Evolutionary conservation across 2,797 vertebrate species (phyloP).

Genomic region (Phylloscopus collybita): DNA sequence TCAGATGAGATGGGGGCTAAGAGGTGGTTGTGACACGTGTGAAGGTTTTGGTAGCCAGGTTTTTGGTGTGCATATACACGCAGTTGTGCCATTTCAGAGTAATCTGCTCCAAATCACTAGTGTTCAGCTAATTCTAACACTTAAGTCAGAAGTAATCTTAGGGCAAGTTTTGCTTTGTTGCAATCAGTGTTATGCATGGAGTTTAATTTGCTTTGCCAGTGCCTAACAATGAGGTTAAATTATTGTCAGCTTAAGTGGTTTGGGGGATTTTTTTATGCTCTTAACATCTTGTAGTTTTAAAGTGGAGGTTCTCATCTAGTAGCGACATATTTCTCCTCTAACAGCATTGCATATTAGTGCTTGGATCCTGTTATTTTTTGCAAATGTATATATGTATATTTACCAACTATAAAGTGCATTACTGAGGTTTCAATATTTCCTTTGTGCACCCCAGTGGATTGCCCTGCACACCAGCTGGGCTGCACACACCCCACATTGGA

Average conservation of each 20-base stretch:
- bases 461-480: not conserved
- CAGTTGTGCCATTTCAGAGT: not conserved
- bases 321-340: not conserved
- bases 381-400: not conserved
- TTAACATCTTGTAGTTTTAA: not conserved
- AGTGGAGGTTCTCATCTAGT: not conserved
- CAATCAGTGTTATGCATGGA: not conserved
- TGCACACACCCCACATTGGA: fast-evolving
- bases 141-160: not conserved
- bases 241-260: not conserved
- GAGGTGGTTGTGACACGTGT: not conserved
- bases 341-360: not conserved
- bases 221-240: not conserved
- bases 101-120: not conserved
- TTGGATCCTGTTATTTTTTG: not conserved
- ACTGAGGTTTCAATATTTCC: not conserved
- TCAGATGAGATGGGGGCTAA: not conserved
- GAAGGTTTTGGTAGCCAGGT: not conserved
- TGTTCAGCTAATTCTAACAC: not conserved
- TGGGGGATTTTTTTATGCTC: not conserved
- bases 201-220: not conserved
- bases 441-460: not conserved
- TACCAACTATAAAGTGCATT: not conserved
- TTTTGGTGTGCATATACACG: not conserved
- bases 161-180: not conserved